These are phyloP conservation scores for Neosilurus hyrtlii DNA, from an alignment of 2,797 vertebrate genomes.

Conservation along the genomic window DNA sequence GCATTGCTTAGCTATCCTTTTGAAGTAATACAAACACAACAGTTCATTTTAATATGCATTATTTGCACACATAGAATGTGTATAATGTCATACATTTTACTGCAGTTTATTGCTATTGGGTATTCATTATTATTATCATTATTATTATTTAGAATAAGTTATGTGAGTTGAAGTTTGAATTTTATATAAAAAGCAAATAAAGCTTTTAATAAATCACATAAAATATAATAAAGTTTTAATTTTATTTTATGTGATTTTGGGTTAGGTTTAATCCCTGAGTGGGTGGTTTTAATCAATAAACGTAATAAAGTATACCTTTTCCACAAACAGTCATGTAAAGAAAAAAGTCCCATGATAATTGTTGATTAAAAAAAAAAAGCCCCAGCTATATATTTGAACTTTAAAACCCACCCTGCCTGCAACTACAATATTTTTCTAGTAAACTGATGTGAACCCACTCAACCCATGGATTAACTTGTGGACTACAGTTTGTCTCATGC, in stretches of 20 bases:
- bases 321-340: background rate
- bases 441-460: no score
- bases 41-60: background rate
- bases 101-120: background rate
- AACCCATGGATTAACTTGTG: no score
- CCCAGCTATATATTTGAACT: no score
- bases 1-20: background rate
- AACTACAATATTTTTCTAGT: no score
- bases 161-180: background rate
- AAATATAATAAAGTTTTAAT: no score
- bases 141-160: background rate
- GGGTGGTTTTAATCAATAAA: background rate
- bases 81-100: background rate
- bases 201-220: background rate
- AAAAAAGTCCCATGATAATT: no score
- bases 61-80: background rate
- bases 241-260: background rate
- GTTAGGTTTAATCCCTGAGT: background rate
- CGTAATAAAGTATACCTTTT: background rate
- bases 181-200: background rate
- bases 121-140: background rate
- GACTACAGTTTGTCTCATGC: no score
- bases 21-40: background rate
- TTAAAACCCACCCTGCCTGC: no score
- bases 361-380: no score